phyloP scores from a whole-genome alignment of 2,797 vertebrate species.

The Aselliscus stoliczkanus region DNA sequence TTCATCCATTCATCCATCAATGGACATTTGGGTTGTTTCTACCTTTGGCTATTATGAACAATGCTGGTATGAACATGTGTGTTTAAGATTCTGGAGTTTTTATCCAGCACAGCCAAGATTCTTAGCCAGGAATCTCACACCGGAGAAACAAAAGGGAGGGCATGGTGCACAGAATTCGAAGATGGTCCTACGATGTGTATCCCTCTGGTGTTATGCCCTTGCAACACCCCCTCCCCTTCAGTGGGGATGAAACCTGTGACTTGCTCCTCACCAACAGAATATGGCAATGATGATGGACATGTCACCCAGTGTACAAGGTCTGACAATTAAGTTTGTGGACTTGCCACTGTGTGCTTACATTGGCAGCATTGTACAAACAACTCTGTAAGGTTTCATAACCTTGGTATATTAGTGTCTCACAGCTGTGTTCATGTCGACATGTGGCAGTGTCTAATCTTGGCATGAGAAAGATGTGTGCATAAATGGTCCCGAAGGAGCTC shows the following conservation, averaged over 20 bases:
- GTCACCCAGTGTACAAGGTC: background rate
- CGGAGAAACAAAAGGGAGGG: background rate
- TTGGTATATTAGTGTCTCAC: no score
- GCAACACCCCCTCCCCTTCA: background rate
- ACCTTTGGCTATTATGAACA: background rate
- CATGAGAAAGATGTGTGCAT: no score
- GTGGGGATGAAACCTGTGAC: background rate
- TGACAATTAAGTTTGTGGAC: no score
- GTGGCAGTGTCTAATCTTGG: no score
- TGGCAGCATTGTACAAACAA: no score
- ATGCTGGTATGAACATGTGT: background rate
- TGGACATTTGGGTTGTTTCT: background rate
- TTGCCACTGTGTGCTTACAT: no score
- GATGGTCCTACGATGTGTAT: background rate
- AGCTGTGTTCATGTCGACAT: no score
- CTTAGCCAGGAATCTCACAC: background rate
- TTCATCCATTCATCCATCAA: background rate
- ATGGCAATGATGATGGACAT: background rate
- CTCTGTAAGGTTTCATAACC: no score
- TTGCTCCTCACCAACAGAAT: background rate
- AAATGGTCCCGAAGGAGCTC: no score
- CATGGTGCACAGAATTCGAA: background rate
- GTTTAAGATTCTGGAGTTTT: background rate
- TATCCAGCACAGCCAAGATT: background rate
- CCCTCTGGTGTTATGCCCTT: background rate